Conservation (phyloP, 2,888 invertebrate species). For the Therioaphis trifolii region DNA sequence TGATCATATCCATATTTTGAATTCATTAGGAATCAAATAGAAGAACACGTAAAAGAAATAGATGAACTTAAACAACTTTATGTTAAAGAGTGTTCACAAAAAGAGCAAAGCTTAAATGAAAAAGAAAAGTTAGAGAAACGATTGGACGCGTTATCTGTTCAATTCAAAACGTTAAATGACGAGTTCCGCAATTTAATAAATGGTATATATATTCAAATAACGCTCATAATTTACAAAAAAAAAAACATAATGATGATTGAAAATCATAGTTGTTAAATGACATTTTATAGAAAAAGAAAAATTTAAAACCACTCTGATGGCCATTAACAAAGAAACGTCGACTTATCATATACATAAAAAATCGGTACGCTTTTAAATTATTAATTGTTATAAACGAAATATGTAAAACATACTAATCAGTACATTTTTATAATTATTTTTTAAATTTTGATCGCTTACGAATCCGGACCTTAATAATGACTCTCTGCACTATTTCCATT, state of each 20-base stretch:
- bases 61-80: constrained; percentile 57
- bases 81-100: constrained; percentile 52
- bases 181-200: constrained; percentile 30
- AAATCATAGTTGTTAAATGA: too few species aligned
- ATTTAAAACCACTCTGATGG: constrained; percentile 13
- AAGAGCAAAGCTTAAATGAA: constrained; percentile 47
- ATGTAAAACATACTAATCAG: too few species aligned
- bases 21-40: constrained; percentile 51
- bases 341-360: constrained; percentile 30
- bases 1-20: too few species aligned
- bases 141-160: constrained; percentile 31
- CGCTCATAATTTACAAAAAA: background rate
- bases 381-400: too few species aligned
- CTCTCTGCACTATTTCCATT: too few species aligned
- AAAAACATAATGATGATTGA: background rate
- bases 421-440: too few species aligned
- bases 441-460: too few species aligned
- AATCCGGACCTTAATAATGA: too few species aligned
- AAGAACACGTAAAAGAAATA: constrained; percentile 56
- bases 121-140: constrained; percentile 49
- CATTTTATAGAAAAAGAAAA: constrained; percentile 55
- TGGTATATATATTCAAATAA: background rate
- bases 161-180: constrained; percentile 43
- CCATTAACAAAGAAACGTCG: constrained; percentile 31
- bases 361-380: constrained; percentile 28